Conservation (phyloP, 2,113 vertebrate genomes). For the Psilopsiagon aymara region DNA sequence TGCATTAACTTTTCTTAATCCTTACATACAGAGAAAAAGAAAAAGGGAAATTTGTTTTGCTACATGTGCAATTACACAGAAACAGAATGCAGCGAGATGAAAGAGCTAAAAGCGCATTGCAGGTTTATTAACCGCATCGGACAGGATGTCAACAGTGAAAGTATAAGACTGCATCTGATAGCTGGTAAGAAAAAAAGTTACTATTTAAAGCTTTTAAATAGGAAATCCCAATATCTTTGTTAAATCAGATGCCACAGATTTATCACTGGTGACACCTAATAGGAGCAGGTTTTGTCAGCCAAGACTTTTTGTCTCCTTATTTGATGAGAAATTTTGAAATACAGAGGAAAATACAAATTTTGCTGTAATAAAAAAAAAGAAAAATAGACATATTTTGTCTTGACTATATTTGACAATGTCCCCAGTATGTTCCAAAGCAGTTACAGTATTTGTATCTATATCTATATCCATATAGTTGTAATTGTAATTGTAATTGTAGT, state of each 20-base stretch:
- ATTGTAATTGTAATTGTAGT: too few relatives aligned
- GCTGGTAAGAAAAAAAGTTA: constrained; percentile 55
- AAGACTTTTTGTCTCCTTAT: not conserved
- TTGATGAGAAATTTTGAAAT: not conserved
- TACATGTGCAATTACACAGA: constrained; percentile 6
- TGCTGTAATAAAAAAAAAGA: not conserved
- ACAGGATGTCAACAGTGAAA: constrained; percentile 20
- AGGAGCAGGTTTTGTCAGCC: not conserved
- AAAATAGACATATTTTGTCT: not conserved
- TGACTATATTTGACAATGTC: not conserved
- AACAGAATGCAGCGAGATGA: not conserved
- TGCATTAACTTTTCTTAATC: not conserved
- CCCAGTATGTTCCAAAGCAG: not conserved
- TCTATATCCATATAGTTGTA: not conserved
- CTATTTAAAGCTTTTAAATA: not conserved
- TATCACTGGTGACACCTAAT: not conserved
- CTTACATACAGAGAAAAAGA: constrained; percentile 5
- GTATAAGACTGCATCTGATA: constrained; percentile 34
- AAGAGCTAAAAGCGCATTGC: not conserved
- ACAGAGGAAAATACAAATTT: not conserved
- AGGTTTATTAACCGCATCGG: constrained; percentile 44
- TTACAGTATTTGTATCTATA: not conserved
- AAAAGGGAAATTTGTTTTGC: constrained; percentile 37
- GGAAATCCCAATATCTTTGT: not conserved
- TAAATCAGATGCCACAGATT: not conserved